Base-by-base conservation (phyloP, 2,113 vertebrate species). In the Peromyscus polionotus region DNA sequence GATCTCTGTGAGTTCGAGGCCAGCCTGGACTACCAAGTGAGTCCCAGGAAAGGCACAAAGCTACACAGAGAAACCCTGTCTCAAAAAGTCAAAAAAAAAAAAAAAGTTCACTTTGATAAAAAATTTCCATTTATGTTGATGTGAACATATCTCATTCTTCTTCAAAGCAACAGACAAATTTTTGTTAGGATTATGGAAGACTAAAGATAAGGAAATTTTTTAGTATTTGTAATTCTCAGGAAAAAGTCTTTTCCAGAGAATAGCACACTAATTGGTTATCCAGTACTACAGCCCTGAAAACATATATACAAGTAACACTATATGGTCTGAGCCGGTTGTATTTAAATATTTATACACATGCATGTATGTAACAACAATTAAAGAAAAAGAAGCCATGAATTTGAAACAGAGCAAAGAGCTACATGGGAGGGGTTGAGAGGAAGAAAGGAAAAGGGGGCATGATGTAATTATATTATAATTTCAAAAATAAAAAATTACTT, bases 61-160 rank as follows among this genome's bases (percentile, higher is more conserved):
- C 39, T 42, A 42, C 39, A 42, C 39, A 42, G 39, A 42, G 39
- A 42, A 42, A 42, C 39, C 39, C 39, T 42, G 39, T 42, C 39
- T 42, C 39, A 42, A 42, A 42, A 42, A 42, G 39, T 42, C 39
- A 42, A 42, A 42, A 42, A 42, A 42, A 42, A 42, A 42, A 90
- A 88, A 88, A 65, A 51, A 36, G 7, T 54, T 72, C 45, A 76
- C n/a, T 76, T 93, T 97, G 96, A 86, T 94, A 76, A 95, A 31
- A 31, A 14, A 84, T 28, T 75, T 17, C 19, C 76, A 36, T 95
- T 79, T 91, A 28, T 95, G 22, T 94, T 96, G 95, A 88, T 80
- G 51, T 94, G 39, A 6, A 88, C 24, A 91, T 72, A 96, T 88
- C 24, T 88, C 92, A 86, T 48, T 92, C 48, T 95, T 79, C 51